These are phyloP conservation scores for Antennarius striatus DNA, from an alignment of 2,113 vertebrate species.

Conservation along the genomic window DNA sequence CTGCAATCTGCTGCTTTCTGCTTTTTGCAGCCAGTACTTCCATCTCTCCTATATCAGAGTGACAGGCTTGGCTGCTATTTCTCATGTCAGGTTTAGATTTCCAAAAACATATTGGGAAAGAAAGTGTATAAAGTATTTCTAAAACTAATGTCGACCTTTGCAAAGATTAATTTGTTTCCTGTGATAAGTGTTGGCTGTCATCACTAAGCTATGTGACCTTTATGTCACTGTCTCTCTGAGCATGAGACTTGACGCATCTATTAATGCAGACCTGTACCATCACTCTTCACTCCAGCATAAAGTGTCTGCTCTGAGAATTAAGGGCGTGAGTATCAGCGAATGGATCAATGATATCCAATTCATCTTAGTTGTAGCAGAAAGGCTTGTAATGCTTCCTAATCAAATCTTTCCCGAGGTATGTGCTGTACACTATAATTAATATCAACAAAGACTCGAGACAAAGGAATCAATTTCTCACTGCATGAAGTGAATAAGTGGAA, in stretches of 20 bases:
- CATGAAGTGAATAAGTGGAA: conserved; percentile 30
- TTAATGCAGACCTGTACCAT: conserved; percentile 82
- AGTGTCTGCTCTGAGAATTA: conserved; percentile 75
- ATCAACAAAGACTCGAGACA: conserved; percentile 48
- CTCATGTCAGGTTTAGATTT: conserved; percentile 77
- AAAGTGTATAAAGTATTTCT: conserved; percentile 74
- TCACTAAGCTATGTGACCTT: conserved; percentile 90
- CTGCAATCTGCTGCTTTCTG: conserved; percentile 83
- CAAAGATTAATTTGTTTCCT: conserved; percentile 97
- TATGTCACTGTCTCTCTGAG: conserved; percentile 82
- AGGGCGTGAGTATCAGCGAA: conserved; percentile 71
- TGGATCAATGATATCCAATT: conserved; percentile 76
- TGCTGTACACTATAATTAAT: conserved; percentile 52
- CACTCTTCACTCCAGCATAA: conserved; percentile 82
- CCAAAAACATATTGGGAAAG: conserved; percentile 56
- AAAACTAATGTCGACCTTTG: conserved; percentile 97
- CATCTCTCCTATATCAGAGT: conserved; percentile 82
- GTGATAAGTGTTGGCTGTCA: conserved; percentile 87
- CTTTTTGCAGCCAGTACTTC: conserved; percentile 77
- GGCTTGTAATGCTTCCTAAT: conserved; percentile 51
- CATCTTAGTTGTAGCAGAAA: conserved; percentile 54
- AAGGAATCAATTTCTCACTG: conserved; percentile 49
- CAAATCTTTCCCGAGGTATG: conserved; percentile 48
- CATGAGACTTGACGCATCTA: conserved; percentile 87
- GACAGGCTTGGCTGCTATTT: conserved; percentile 87